Evolutionary conservation across 1,140 invertebrate genomes (phyloP).

Genomic region (Drosophila kanapiae): DNA sequence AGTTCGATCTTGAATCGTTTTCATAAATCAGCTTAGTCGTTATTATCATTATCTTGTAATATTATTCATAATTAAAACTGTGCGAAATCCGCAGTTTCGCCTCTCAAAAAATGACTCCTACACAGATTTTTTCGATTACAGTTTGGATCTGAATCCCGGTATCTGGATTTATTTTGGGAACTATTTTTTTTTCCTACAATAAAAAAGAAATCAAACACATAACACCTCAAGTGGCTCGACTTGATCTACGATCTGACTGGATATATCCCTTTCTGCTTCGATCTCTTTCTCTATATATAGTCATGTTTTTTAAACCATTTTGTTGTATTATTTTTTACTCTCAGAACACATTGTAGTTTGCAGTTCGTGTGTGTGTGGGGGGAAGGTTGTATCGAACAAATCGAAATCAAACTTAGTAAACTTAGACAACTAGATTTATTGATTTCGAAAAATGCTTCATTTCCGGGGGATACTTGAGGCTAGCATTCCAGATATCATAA

Average conservation of each 20-base stretch:
- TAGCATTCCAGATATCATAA: conserved; percentile 24
- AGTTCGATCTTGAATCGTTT: conserved; percentile 33
- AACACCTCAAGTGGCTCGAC: conserved; percentile 56
- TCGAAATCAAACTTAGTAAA: conserved; percentile 45
- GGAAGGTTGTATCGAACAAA: conserved; percentile 15
- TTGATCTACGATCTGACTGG: conserved; percentile 65
- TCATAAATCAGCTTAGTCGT: conserved; percentile 68
- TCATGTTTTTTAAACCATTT: conserved; percentile 71
- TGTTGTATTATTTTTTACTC: conserved; percentile 30
- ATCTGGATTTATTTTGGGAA: conserved; percentile 6
- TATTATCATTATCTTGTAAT: conserved; percentile 48
- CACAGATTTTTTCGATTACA: conserved; percentile 45
- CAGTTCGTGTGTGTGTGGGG: conserved; percentile 48
- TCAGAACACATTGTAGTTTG: conserved; percentile 78
- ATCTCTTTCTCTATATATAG: conserved; percentile 42
- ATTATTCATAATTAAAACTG: conserved; percentile 63
- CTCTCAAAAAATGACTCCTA: conserved; percentile 75
- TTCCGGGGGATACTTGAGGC: conserved; percentile 39
- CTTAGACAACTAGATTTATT: conserved; percentile 38
- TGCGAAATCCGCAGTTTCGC: conserved; percentile 62
- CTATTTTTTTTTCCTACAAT: conserved; percentile 47
- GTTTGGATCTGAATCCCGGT: conserved; percentile 21
- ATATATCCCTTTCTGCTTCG: conserved; percentile 35
- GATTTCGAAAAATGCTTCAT: conserved; percentile 43
- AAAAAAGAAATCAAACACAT: conserved; percentile 32